Base-by-base conservation (phyloP, 2,797 vertebrate genomes). In the Acipenser ruthenus region DNA sequence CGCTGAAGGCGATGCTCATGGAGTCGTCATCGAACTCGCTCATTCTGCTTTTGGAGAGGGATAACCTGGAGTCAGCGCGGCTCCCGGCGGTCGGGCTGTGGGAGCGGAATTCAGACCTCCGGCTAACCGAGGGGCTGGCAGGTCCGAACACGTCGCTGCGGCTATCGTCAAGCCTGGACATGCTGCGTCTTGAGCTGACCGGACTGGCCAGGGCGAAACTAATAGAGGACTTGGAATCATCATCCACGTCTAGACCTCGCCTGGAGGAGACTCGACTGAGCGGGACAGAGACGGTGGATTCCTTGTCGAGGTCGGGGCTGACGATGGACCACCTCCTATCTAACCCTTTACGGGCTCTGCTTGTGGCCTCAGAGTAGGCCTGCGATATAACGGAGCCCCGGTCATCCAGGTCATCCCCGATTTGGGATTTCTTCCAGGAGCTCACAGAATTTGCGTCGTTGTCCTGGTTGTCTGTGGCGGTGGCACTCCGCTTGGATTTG, bases 1-100 rank as follows among this genome's bases (percentile, higher is more conserved):
- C 90, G 0, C 86, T 92, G 70, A 81, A 79, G 10, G 87, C 90
- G 72, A 90, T 64, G 0, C 91, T 93, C 68, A 78, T 80, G 2
- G 79, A 67, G 0, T 95, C 94, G 51, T 91, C 87, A 0, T 95
- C 90, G 63, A 88, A 90, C 67, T 93, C 91, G 0, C 92, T 93
- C 63, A 94, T 79, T 50, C 72, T 84, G 80, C 94, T 93, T 58
- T 79, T 88, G 50, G 87, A 81, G 66, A 92, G 48, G 0, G 93
- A 95, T 66, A 90, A 75, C 15, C 78, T 88, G 1, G 92, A 95
- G 1, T 88, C 90, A 0, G 90, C 85, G 8, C 84, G 90, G 69
- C 84, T 84, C 48, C 88, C 77, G 6, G 83, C 79, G 73, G 63
- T 68, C 10, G 85, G 89, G 78, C 88, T 91, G 64, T 85, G 81